A percentile compares a stretch with the other conserved stretches of the same genome.
These are phyloP conservation scores for Archocentrus centrarchus DNA, from an alignment of 2,113 vertebrate species.

Conservation along the genomic window DNA sequence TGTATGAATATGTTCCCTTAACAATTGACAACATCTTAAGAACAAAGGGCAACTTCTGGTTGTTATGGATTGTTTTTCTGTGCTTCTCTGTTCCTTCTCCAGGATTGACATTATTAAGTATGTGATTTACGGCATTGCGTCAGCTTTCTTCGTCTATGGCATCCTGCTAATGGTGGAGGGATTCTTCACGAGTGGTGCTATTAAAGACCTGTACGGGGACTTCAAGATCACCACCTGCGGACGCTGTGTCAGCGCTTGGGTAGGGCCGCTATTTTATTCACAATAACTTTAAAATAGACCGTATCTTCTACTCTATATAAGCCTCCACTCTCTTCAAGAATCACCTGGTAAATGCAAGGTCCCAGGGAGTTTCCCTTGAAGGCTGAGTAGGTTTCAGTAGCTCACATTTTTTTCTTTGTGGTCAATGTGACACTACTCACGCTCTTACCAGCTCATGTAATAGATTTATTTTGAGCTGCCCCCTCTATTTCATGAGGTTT, in stretches of 20 bases:
- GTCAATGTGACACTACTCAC: background rate
- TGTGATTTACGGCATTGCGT: constrained; percentile 97
- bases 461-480: background rate
- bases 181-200: constrained; percentile 98
- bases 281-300: background rate
- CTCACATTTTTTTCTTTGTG: background rate
- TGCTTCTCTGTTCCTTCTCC: constrained; percentile 37
- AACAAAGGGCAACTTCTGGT: background rate
- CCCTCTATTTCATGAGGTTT: constrained; percentile 8
- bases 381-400: background rate
- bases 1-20: background rate
- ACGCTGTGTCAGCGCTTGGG: constrained; percentile 98
- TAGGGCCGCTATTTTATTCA: constrained; percentile 72
- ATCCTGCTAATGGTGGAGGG: constrained; percentile 99
- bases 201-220: constrained; percentile 98
- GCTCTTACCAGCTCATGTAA: background rate
- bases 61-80: background rate
- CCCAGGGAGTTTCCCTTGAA: background rate
- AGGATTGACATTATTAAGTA: constrained; percentile 99
- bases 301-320: background rate
- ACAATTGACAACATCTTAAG: background rate
- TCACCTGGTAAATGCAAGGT: constrained; percentile 13
- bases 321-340: background rate
- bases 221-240: constrained; percentile 99
- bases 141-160: constrained; percentile 98